Conservation (phyloP, 2,113 vertebrate genomes). For the Lophotis ruficrista region DNA sequence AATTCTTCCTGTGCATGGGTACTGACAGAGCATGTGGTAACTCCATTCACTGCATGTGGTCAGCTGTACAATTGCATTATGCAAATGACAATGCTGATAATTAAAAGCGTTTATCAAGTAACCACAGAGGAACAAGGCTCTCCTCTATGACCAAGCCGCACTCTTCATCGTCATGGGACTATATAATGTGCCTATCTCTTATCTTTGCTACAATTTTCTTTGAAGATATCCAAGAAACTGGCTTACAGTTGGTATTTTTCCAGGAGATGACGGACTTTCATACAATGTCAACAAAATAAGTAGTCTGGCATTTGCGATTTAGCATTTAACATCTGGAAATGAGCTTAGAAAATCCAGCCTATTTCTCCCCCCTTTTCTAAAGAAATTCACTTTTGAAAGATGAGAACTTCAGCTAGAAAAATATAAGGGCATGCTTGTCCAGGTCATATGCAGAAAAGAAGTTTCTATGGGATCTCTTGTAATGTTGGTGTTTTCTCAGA, state of each 20-base stretch:
- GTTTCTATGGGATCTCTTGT: background rate
- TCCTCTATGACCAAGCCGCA: background rate
- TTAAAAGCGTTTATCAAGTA: slow-evolving; percentile 56
- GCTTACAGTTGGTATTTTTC: background rate
- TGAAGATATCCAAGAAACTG: background rate
- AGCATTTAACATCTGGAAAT: background rate
- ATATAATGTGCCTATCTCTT: background rate
- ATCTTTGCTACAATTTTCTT: background rate
- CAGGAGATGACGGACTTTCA: background rate
- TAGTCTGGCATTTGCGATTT: background rate
- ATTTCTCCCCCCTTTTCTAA: background rate
- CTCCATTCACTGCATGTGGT: background rate
- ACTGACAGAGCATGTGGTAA: background rate
- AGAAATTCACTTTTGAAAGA: background rate
- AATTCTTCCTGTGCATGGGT: background rate
- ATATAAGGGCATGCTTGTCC: background rate
- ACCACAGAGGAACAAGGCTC: slow-evolving; percentile 6
- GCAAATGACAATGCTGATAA: slow-evolving; percentile 42
- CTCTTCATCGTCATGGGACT: background rate
- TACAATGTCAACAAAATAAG: background rate
- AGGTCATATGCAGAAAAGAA: background rate
- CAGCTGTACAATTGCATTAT: slow-evolving; percentile 45
- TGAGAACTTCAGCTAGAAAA: background rate
- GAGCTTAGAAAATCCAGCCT: background rate
- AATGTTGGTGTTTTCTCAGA: background rate